A percentile compares a stretch with the other conserved stretches of the same genome.
phyloP scores from a whole-genome alignment of 1,140 invertebrate genomes.

The Scaptodrosophila lebanonensis region DNA sequence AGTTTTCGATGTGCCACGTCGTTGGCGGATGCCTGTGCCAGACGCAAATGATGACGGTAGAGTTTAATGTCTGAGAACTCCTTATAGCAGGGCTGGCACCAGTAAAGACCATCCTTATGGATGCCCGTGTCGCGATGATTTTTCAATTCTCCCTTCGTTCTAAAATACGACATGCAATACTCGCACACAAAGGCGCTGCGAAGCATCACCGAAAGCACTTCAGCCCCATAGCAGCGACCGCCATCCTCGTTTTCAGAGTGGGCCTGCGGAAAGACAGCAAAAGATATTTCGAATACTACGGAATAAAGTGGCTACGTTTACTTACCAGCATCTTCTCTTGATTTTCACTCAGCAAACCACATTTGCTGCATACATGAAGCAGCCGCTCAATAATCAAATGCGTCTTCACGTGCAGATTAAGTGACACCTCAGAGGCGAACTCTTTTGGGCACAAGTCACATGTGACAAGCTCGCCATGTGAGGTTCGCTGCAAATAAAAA shows the following conservation, averaged over 20 bases:
- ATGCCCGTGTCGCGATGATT: conserved; percentile 49
- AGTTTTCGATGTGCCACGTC: conserved; percentile 32
- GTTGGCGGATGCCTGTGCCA: conserved; percentile 40
- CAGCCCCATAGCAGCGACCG: conserved; percentile 21
- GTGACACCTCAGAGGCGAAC: conserved; percentile 44
- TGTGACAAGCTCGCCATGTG: conserved; percentile 42
- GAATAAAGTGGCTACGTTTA: neutral
- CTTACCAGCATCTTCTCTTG: conserved; percentile 29
- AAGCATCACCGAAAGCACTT: conserved; percentile 32
- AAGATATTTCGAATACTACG: neutral
- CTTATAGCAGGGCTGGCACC: conserved; percentile 52
- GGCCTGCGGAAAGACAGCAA: neutral
- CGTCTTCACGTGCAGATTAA: conserved; percentile 54
- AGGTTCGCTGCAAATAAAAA: conserved; percentile 19
- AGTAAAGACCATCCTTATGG: conserved; percentile 46
- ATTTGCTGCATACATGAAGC: conserved; percentile 46
- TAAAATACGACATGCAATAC: conserved; percentile 56
- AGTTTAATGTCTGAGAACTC: conserved; percentile 49
- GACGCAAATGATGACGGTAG: conserved; percentile 55
- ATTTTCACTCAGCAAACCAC: conserved; percentile 46
- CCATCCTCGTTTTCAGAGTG: conserved; percentile 21
- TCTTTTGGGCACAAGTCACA: conserved; percentile 61
- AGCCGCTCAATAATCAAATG: conserved; percentile 52
- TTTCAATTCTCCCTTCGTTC: conserved; percentile 33
- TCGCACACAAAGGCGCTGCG: conserved; percentile 56